Evolutionary conservation across 1,140 invertebrate genomes (phyloP).

Genomic region (Gerris buenoi): DNA sequence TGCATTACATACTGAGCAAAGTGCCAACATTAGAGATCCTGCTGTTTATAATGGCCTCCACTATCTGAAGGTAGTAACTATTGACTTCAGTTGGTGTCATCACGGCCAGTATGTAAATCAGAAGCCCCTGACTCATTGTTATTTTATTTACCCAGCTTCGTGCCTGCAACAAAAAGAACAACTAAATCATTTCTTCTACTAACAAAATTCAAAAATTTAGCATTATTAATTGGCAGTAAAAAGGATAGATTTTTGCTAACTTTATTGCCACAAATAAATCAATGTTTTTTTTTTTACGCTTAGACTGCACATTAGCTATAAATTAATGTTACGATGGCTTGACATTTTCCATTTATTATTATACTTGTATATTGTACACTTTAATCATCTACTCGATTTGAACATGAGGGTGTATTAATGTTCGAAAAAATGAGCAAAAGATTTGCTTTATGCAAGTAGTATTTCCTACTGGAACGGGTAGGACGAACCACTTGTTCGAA

Average conservation of each 20-base stretch:
- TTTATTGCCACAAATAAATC: neutral
- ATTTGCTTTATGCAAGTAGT: no score
- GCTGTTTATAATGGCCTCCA: neutral
- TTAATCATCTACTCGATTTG: no score
- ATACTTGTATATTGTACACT: no score
- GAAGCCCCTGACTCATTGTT: neutral
- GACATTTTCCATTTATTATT: neutral
- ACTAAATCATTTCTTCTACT: neutral
- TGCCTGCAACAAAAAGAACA: neutral
- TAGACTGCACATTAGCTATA: neutral
- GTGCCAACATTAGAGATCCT: slow-evolving; percentile 1
- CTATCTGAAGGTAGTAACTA: neutral
- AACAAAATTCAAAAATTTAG: neutral
- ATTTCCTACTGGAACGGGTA: no score
- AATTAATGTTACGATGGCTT: neutral
- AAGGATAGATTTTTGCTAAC: neutral
- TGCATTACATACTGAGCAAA: no score
- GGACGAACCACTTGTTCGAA: no score
- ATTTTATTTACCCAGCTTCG: neutral
- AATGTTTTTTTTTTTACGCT: neutral
- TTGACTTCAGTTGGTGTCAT: neutral
- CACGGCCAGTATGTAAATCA: neutral
- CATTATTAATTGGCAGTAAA: neutral
- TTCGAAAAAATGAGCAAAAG: no score
- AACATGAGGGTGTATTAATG: no score